These are phyloP conservation scores for Iguana delicatissima DNA, from an alignment of 2,797 vertebrate species.

Conservation along the genomic window DNA sequence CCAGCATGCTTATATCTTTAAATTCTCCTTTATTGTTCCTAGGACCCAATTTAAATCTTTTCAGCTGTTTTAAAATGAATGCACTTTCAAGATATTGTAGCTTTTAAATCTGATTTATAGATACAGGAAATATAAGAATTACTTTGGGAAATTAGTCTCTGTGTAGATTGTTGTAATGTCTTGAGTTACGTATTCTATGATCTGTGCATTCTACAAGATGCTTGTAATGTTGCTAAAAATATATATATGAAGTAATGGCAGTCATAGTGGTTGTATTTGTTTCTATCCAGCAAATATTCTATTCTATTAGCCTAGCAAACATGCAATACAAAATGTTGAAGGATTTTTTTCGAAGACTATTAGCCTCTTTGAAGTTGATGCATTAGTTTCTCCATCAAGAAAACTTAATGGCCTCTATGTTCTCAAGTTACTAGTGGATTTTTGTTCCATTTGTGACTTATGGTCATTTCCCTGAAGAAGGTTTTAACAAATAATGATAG, in stretches of 20 bases:
- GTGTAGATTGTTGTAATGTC: not conserved
- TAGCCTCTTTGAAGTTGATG: not conserved
- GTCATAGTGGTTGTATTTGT: not conserved
- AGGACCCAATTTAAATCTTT: not conserved
- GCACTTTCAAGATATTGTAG: not conserved
- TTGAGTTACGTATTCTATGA: not conserved
- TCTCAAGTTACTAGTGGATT: not conserved
- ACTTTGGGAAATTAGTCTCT: not conserved
- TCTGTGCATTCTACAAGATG: not conserved
- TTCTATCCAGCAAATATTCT: not conserved
- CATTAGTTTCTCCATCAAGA: not conserved
- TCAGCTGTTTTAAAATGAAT: not conserved
- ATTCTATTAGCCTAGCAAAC: not conserved
- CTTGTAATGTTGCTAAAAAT: not conserved
- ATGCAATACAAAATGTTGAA: not conserved
- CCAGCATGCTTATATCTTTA: not conserved
- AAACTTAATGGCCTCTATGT: not conserved
- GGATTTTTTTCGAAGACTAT: not conserved
- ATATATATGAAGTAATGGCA: not conserved
- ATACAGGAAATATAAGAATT: not conserved
- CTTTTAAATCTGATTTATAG: not conserved
- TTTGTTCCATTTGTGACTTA: not conserved
- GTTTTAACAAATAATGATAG: not conserved
- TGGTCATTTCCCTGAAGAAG: not conserved
- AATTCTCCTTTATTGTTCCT: not conserved